Base-by-base conservation (phyloP, 2,113 vertebrate species). In the Plotosus lineatus region DNA sequence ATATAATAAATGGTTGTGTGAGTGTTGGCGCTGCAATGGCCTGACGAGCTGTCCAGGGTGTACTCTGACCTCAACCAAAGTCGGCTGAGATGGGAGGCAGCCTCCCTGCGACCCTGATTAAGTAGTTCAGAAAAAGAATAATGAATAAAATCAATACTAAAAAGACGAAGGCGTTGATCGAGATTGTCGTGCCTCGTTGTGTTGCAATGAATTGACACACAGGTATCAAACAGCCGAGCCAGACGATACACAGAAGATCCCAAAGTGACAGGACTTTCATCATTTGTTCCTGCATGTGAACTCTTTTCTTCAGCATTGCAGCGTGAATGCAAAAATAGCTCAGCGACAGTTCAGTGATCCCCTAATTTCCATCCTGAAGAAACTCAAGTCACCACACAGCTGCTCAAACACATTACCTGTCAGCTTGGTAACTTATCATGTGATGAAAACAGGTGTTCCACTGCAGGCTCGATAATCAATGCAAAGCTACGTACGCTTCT, bases 311-410 rank as follows among this genome's bases (percentile, higher is more conserved):
- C 14, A 12, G 38, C 55, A 75, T 15, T 12, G 14, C 53, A 58
- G 53, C 8, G 6, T 10, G 11, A n/a, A 11, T 5, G 7, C 11
- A 46, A 55, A 36, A 75, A 56, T 44, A 55, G 53, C 38, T 33
- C 17, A 33, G 71, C 28, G 36, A 9, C 14, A 33, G 0, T 12
- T 42, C 17, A 11, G 38, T 44, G 10, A 6, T 3, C 6, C 11
- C 69, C 5, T 21, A 19, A 72, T 31, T 4, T 44, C 17, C 3
- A 2, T 19, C 44, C 44, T 50, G 44, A 19, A 50, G 44, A 72
- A 72, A 72, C 69, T 44, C 69, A 50, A 50, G 69, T 48, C 69
- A 21, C 26, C 11, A 44, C 26, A 50, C 69, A 72, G 44, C 69
- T 72, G 44, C 69, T 72, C 69, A 50, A 72, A 33, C 69, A 14